A percentile compares a stretch with the other conserved stretches of the same genome.
Evolutionary conservation across 1,140 invertebrate species (phyloP).

Genomic region (Scylla paramamosain): DNA sequence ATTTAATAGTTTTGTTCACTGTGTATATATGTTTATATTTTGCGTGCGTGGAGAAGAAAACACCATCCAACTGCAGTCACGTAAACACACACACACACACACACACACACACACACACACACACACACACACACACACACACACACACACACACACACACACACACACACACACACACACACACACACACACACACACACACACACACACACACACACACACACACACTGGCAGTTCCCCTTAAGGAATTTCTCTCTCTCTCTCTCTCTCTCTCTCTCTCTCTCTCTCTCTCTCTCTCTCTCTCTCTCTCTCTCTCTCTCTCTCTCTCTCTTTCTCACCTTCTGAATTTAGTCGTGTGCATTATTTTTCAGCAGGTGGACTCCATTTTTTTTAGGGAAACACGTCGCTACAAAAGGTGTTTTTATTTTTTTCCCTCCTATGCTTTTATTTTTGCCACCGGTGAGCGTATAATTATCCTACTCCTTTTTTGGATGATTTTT

Average conservation of each 20-base stretch:
- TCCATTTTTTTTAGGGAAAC: background rate
- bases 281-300: too few relatives aligned
- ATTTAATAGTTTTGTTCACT: too few relatives aligned
- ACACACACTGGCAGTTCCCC: background rate
- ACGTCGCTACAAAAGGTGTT: background rate
- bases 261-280: conserved; percentile 17
- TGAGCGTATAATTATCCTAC: background rate
- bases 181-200: conserved; percentile 8
- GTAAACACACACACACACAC: background rate
- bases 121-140: background rate
- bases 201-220: conserved; percentile 18
- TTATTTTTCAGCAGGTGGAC: background rate
- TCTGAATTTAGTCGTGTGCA: background rate
- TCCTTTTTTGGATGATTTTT: background rate
- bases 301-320: too few relatives aligned
- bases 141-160: too few relatives aligned
- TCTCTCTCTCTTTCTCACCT: background rate
- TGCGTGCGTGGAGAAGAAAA: too few relatives aligned
- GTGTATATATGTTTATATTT: too few relatives aligned
- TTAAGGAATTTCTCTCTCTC: background rate
- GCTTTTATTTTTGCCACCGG: background rate
- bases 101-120: conserved; percentile 19
- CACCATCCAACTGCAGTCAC: background rate
- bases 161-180: background rate
- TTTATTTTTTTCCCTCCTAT: background rate